Conservation (phyloP, 2,113 vertebrate species). For the Petroica traversi region DNA sequence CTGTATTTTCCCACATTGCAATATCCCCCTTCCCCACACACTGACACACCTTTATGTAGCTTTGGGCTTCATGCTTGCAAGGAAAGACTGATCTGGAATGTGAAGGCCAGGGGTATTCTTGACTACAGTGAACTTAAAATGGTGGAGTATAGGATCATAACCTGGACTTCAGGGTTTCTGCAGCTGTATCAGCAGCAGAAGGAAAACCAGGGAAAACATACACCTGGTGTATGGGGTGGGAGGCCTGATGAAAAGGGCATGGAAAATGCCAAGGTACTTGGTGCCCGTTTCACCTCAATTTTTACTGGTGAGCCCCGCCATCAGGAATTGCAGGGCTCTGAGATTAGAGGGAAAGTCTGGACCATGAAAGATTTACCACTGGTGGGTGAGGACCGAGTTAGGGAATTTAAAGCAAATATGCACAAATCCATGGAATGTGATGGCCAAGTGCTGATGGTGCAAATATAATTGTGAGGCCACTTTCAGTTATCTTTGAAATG, state of each 20-base stretch:
- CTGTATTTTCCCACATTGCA: neutral
- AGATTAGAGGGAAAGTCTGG: neutral
- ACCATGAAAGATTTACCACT: neutral
- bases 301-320: neutral
- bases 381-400: neutral
- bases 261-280: neutral
- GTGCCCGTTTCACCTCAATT: neutral
- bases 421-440: neutral
- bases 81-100: neutral
- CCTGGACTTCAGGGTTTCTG: neutral
- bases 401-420: neutral
- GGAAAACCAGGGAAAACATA: neutral
- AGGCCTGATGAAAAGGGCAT: neutral
- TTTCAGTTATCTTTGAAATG: neutral
- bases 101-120: neutral
- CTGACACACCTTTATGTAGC: neutral
- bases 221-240: neutral
- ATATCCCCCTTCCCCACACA: neutral
- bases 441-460: neutral
- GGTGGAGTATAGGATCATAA: neutral
- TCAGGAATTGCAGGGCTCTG: neutral
- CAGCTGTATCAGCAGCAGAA: neutral
- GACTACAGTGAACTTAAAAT: neutral
- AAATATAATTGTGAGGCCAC: neutral
- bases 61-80: neutral